phyloP scores from a whole-genome alignment of 2,113 vertebrate genomes.

The Pluvianellus socialis region DNA sequence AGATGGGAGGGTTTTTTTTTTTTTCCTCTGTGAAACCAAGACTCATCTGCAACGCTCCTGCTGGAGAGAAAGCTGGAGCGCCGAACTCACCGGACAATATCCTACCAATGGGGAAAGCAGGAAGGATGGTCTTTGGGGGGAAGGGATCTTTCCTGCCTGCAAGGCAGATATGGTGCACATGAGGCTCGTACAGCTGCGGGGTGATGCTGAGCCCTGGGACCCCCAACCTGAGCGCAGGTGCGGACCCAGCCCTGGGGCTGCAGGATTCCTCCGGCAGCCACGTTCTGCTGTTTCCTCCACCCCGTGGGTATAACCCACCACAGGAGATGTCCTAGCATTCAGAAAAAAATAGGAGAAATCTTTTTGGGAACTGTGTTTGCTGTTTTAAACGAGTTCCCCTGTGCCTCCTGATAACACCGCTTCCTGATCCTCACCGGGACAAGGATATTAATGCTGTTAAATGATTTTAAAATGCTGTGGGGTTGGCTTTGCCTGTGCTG shows the following conservation, averaged over 20 bases:
- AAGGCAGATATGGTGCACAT: background rate
- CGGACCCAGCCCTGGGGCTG: background rate
- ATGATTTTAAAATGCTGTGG: background rate
- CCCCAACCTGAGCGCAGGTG: background rate
- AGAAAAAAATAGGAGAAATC: background rate
- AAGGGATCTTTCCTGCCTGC: background rate
- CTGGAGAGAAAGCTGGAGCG: background rate
- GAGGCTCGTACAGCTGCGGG: background rate
- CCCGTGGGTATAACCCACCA: fast-evolving
- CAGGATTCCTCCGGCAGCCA: background rate
- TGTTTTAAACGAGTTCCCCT: background rate
- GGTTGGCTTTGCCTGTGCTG: background rate
- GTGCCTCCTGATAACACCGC: background rate
- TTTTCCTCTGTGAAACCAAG: background rate
- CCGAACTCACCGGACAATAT: too few species aligned
- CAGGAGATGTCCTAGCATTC: background rate
- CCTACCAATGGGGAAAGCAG: background rate
- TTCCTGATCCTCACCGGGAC: background rate
- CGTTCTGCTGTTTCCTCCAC: fast-evolving
- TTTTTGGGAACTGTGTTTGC: background rate
- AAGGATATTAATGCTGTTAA: background rate
- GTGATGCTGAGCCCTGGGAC: background rate
- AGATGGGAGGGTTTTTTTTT: background rate
- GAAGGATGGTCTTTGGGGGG: too few species aligned
- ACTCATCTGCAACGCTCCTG: background rate